Conservation (phyloP, 2,113 vertebrate species). For the Thamnaconus septentrionalis region DNA sequence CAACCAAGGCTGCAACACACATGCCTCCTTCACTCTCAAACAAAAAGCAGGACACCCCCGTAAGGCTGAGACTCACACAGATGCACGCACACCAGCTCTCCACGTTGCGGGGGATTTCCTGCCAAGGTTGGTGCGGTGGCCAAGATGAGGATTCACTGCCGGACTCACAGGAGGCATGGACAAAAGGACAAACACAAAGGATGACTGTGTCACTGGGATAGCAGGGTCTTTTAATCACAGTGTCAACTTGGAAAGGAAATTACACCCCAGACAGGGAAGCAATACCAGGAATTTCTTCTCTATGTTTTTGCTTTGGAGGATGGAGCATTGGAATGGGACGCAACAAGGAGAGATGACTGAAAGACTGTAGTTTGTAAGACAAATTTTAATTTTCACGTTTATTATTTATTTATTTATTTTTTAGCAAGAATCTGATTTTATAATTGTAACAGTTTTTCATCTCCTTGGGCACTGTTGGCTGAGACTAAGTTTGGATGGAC, state of each 20-base stretch:
- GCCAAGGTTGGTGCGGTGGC: constrained; percentile 64
- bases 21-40: constrained; percentile 32
- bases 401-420: too few species aligned
- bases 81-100: constrained; percentile 39
- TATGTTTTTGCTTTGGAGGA: constrained; percentile 15
- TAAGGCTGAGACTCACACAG: constrained; percentile 45
- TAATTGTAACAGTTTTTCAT: not conserved
- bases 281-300: constrained; percentile 12
- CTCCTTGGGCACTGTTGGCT: not conserved
- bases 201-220: constrained; percentile 55
- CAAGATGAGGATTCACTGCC: constrained; percentile 63
- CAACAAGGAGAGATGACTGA: constrained; percentile 39
- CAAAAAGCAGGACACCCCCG: constrained; percentile 65
- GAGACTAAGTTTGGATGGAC: constrained; percentile 43
- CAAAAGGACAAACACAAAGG: constrained; percentile 65
- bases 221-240: constrained; percentile 46
- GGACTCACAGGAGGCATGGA: constrained; percentile 56
- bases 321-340: constrained; percentile 12
- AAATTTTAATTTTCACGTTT: not conserved
- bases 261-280: constrained; percentile 26
- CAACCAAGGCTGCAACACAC: constrained; percentile 42
- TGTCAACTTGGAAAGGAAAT: constrained; percentile 25
- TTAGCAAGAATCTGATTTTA: too few species aligned
- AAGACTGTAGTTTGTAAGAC: constrained; percentile 13
- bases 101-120: constrained; percentile 60